Conservation (phyloP, 1,140 invertebrate genomes). For the Chrysopa pallens region DNA sequence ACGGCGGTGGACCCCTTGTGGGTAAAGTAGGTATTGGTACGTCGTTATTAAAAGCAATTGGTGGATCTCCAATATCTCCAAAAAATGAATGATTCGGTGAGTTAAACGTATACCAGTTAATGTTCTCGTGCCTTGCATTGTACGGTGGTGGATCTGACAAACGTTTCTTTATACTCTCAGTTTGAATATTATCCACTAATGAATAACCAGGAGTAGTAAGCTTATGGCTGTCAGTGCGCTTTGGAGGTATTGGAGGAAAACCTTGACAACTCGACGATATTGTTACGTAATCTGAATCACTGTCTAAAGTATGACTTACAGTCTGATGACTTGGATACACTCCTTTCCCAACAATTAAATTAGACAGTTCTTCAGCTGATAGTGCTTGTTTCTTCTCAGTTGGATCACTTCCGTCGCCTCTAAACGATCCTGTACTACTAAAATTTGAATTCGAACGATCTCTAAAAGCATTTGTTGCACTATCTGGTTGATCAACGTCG, state of each 20-base stretch:
- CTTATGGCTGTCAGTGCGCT: conserved; percentile 34
- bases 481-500: conserved; percentile 5
- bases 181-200: neutral
- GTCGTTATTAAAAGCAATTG: conserved; percentile 5
- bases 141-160: conserved; percentile 26
- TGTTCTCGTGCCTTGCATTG: conserved; percentile 22
- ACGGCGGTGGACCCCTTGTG: conserved; percentile 31
- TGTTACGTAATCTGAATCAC: conserved; percentile 75
- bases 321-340: conserved; percentile 60
- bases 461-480: conserved; percentile 23
- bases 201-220: neutral
- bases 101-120: conserved; percentile 7
- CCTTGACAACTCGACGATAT: conserved; percentile 46
- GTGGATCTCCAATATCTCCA: conserved; percentile 14
- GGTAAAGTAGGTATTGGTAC: conserved; percentile 10
- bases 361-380: conserved; percentile 61
- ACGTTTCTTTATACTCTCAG: conserved; percentile 1
- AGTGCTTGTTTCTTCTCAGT: conserved; percentile 56
- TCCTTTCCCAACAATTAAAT: conserved; percentile 57
- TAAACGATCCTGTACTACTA: conserved; percentile 53
- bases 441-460: conserved; percentile 56
- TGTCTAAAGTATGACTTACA: conserved; percentile 65
- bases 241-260: conserved; percentile 39
- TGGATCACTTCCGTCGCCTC: conserved; percentile 70
- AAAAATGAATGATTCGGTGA: neutral